Base-by-base conservation (phyloP, 2,888 invertebrate genomes). In the Drosophila multiciliata region DNA sequence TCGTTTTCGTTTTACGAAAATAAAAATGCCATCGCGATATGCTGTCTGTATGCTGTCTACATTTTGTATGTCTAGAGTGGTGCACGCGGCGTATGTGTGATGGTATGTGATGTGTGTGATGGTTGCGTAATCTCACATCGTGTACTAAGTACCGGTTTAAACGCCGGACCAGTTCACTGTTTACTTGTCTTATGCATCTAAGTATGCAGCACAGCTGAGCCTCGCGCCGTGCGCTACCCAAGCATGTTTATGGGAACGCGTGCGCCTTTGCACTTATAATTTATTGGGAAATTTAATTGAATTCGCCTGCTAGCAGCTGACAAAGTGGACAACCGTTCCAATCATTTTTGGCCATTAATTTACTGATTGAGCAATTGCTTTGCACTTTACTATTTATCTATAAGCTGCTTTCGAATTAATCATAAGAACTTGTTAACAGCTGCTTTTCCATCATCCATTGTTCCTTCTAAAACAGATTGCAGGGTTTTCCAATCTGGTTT, bases 241-340 rank as follows among this genome's bases (percentile, higher is more conserved):
- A 32, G 5, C 9, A 36, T 35, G n/a, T 4, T 9, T 54, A 20
- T 53, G 36, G 64, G 65, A 73, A 82, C 64, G 66, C 75, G 55
- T 78, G 66, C 65, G 75, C 68, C 80, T 83, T 70, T 73, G 77
- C 89, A 89, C 75, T 75, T 83, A 72, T 82, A 85, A 89, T 89
- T 87, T 87, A 89, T 87, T 87, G 79, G 66, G 77, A 89, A 87
- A 87, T 89, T 87, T 87, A 89, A 87, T 87, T 87, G 88, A 87
- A 85, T 79, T 87, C 75, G 78, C 80, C 79, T 81, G 87, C 80
- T 57, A 53, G 49, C 67, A 49, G 49, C 60, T 38, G 48, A 58
- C 48, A 52, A 62, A 50, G 58, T 20, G 38, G 42, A 35, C 50
- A 66, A 66, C 75, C 52, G 75, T 58, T 66, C 57, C 50, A 20